phyloP scores from a whole-genome alignment of 1,140 invertebrate genomes.

The Drosophila carrolli region DNA sequence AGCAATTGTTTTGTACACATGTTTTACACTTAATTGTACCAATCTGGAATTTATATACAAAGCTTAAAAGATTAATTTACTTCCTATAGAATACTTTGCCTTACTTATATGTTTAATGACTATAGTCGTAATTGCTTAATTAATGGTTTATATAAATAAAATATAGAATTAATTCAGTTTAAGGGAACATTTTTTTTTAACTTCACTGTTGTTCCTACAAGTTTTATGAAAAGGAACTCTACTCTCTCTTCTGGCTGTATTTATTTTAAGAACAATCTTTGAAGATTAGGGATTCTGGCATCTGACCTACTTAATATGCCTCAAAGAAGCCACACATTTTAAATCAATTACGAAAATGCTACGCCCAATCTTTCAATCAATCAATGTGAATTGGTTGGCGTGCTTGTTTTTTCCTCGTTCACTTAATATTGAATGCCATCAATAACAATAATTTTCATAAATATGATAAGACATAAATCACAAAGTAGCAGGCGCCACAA shows the following conservation, averaged over 20 bases:
- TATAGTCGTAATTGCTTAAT: no score
- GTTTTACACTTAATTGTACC: slow-evolving; percentile 3
- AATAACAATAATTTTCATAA: slow-evolving; percentile 83
- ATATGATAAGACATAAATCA: slow-evolving; percentile 83
- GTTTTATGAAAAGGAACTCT: no score
- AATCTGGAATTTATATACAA: background rate
- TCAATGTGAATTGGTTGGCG: slow-evolving; percentile 42
- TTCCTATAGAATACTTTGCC: no score
- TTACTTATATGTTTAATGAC: background rate
- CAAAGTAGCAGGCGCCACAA: slow-evolving; percentile 75
- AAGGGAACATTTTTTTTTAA: no score
- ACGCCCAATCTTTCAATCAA: slow-evolving; percentile 70
- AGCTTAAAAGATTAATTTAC: background rate
- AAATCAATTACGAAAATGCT: slow-evolving; percentile 71
- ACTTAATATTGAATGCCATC: slow-evolving; percentile 79
- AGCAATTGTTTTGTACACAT: slow-evolving; percentile 1
- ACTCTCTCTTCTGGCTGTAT: background rate
- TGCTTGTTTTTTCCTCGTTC: slow-evolving; percentile 24
- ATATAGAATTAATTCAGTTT: no score
- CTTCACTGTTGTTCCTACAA: no score
- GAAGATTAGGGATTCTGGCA: background rate
- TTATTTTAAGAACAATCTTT: background rate
- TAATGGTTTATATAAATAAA: no score
- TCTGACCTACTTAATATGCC: slow-evolving; percentile 22
- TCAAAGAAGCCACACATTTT: slow-evolving; percentile 41